Conservation (phyloP, 2,888 invertebrate species). For the Gymnoscelis rufifasciata region DNA sequence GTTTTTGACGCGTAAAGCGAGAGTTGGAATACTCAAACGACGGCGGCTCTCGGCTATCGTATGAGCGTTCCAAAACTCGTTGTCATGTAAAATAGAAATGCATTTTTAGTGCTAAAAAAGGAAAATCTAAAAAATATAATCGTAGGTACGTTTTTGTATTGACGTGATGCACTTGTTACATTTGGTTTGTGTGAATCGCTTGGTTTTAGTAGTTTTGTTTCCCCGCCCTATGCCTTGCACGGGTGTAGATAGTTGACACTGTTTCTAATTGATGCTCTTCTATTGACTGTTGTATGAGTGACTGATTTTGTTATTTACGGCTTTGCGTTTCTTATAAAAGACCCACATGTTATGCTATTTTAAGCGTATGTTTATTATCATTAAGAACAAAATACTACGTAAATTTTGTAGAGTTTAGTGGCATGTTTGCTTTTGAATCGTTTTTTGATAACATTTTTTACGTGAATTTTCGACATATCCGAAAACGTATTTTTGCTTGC, state of each 20-base stretch:
- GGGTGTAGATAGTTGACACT: slow-evolving; percentile 38
- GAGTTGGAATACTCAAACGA: slow-evolving; percentile 66
- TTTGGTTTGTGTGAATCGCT: slow-evolving; percentile 70
- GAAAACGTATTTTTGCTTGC: no score
- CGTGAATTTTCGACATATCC: no score
- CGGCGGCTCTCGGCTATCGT: slow-evolving; percentile 43
- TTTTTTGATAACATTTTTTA: no score
- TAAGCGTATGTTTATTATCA: background rate
- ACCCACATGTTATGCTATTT: slow-evolving; percentile 11
- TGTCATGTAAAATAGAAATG: slow-evolving; percentile 64
- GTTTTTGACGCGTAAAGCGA: slow-evolving; percentile 37
- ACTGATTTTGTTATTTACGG: slow-evolving; percentile 30
- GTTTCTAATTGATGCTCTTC: slow-evolving; percentile 26
- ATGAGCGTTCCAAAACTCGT: slow-evolving; percentile 63
- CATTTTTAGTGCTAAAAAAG: slow-evolving; percentile 62
- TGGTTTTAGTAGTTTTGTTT: slow-evolving; percentile 68
- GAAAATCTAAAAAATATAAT: slow-evolving; percentile 46
- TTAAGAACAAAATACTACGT: slow-evolving; percentile 4
- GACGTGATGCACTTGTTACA: slow-evolving; percentile 72
- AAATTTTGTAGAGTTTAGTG: background rate
- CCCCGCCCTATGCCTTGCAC: slow-evolving; percentile 61
- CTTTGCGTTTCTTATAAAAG: slow-evolving; percentile 12
- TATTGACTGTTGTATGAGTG: slow-evolving; percentile 33
- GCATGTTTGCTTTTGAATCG: slow-evolving; percentile 1
- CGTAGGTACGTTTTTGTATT: slow-evolving; percentile 61